Conservation (phyloP, 23 tunicate genomes). For the Oikopleura albicans region DNA sequence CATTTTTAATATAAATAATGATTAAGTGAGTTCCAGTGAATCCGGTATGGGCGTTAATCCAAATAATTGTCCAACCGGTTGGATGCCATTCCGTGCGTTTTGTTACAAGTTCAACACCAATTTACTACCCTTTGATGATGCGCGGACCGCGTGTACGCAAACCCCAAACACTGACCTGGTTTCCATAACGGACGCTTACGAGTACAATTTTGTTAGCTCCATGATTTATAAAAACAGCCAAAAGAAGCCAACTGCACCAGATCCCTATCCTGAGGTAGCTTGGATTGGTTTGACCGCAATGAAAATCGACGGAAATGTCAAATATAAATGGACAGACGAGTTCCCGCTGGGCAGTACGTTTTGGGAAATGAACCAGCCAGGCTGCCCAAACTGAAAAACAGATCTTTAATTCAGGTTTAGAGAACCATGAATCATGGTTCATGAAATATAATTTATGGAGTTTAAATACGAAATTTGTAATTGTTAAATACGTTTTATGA, state of each 20-base stretch:
- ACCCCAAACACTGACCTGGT: neutral
- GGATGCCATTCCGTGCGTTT: conserved; percentile 26
- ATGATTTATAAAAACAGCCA: neutral
- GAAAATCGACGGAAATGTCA: neutral
- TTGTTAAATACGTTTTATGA: too few relatives aligned
- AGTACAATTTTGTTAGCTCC: neutral
- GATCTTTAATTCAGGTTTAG: too few relatives aligned
- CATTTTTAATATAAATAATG: too few relatives aligned
- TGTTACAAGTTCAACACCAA: conserved; percentile 23
- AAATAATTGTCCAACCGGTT: conserved; percentile 27
- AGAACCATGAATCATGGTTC: too few relatives aligned
- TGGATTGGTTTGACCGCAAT: too few relatives aligned
- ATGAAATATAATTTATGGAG: too few relatives aligned
- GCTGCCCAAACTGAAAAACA: too few relatives aligned
- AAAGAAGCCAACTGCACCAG: neutral
- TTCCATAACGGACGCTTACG: neutral
- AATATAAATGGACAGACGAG: neutral
- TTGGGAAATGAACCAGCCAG: neutral
- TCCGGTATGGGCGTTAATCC: neutral
- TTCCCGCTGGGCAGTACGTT: neutral
- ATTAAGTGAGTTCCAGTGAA: neutral
- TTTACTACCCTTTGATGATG: neutral
- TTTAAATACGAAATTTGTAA: too few relatives aligned
- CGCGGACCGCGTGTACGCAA: neutral
- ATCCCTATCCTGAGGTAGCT: neutral